Evolutionary conservation across 64 coral and sea anemone species (phyloP).

Genomic region (Montipora capricornis): DNA sequence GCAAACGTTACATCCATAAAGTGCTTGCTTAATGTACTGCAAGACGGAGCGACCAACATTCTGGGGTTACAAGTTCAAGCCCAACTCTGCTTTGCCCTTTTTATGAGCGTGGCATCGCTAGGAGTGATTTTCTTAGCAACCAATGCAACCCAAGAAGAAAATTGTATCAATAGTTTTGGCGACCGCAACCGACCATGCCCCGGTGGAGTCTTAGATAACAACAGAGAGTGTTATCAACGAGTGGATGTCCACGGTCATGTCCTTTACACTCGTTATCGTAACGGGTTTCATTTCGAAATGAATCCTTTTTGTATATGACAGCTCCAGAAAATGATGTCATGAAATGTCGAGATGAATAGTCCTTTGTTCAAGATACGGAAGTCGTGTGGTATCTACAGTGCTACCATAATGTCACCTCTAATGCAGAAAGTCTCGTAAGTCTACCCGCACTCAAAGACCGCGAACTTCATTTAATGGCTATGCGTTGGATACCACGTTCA

Average conservation of each 20-base stretch:
- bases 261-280: neutral
- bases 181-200: neutral
- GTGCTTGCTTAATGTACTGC: neutral
- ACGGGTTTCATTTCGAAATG: constrained; percentile 2
- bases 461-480: neutral
- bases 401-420: neutral
- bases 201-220: no score
- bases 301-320: neutral
- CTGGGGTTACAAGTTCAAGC: neutral
- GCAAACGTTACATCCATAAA: constrained; percentile 10
- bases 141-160: neutral
- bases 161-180: neutral
- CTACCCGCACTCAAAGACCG: neutral
- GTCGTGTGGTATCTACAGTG: neutral
- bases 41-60: constrained; percentile 1
- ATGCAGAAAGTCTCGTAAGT: neutral
- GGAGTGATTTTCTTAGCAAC: neutral
- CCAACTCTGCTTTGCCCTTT: neutral
- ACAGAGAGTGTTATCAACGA: neutral
- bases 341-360: constrained; percentile 1
- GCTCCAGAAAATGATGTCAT: neutral
- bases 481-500: neutral
- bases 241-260: neutral
- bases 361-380: neutral
- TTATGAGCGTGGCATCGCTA: neutral